Evolutionary conservation across 2,797 vertebrate genomes (phyloP).

Genomic region (Ceryle rudis): DNA sequence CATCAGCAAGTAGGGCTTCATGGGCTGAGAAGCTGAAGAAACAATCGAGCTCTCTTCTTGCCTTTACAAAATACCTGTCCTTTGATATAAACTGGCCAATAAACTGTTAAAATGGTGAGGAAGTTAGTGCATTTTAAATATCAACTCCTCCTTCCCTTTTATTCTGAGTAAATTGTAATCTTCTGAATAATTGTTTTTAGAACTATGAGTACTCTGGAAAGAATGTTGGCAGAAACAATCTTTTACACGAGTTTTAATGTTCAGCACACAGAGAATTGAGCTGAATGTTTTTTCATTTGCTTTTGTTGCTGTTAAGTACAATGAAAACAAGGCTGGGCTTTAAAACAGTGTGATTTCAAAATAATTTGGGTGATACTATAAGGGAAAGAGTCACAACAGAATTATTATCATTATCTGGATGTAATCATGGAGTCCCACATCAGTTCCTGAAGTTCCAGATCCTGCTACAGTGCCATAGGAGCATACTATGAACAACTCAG

Average conservation of each 20-base stretch:
- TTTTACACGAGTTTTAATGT: neutral
- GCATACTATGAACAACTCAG: neutral
- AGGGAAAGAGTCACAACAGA: neutral
- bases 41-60: neutral
- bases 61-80: neutral
- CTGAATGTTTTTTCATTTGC: neutral
- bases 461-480: fast-evolving
- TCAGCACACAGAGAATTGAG: neutral
- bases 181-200: neutral
- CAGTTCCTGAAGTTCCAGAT: neutral
- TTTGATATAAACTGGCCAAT: neutral
- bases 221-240: neutral
- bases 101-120: neutral
- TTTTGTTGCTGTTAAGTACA: neutral
- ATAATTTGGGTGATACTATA: neutral
- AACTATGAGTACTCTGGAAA: neutral
- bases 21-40: neutral
- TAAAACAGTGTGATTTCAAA: neutral
- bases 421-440: neutral
- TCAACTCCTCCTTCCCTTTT: neutral
- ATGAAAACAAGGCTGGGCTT: neutral
- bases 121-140: neutral
- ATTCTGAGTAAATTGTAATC: neutral
- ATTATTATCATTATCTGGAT: neutral
- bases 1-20: neutral